Percentiles rank a stretch among this genome's conserved stretches.
These are phyloP conservation scores for Myioborus miniatus DNA, from an alignment of 2,797 vertebrate genomes.

Conservation along the genomic window DNA sequence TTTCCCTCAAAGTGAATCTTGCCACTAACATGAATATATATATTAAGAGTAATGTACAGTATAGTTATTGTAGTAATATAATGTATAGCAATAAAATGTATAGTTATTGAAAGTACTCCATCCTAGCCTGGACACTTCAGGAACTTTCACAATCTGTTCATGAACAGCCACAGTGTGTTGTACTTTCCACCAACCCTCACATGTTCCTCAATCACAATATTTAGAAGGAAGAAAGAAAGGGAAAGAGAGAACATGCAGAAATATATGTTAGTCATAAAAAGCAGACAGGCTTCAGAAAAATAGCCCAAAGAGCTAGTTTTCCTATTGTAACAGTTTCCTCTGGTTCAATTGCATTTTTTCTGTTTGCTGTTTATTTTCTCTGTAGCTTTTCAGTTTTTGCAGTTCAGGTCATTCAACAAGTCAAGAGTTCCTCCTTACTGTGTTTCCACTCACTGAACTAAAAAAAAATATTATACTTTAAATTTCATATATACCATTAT, in stretches of 20 bases:
- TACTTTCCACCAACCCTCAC: background rate
- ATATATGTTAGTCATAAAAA: background rate
- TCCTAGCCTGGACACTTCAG: background rate
- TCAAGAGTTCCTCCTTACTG: background rate
- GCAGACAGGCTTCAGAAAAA: background rate
- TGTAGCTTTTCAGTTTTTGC: background rate
- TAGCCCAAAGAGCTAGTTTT: background rate
- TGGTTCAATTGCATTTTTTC: background rate
- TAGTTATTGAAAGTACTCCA: background rate
- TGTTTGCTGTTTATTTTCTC: background rate
- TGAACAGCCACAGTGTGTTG: background rate
- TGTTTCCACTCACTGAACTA: background rate
- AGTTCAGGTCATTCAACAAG: background rate
- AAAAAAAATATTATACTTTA: background rate
- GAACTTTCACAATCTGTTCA: background rate
- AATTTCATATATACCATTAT: background rate
- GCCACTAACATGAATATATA: background rate
- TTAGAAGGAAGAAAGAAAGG: background rate
- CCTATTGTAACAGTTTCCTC: background rate
- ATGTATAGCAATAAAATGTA: background rate
- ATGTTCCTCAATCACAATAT: background rate
- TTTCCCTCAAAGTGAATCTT: background rate
- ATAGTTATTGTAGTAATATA: background rate
- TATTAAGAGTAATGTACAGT: background rate
- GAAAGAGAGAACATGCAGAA: background rate